Percentiles rank a stretch among this genome's conserved stretches.
phyloP scores from a whole-genome alignment of 2,888 invertebrate species.

The Pocota personata region DNA sequence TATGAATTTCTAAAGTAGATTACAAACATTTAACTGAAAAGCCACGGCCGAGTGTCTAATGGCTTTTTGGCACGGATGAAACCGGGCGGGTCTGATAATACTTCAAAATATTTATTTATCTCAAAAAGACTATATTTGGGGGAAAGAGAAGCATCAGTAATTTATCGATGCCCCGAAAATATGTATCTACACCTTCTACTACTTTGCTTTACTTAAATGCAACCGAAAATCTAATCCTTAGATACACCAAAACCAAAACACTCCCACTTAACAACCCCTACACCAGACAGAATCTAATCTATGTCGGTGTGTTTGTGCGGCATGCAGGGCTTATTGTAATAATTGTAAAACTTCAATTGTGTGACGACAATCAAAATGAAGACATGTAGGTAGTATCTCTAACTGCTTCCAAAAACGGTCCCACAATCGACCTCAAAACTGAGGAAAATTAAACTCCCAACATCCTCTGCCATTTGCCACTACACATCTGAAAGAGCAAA shows the following conservation, averaged over 20 bases:
- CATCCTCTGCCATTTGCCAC: background rate
- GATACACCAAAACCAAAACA: conserved; percentile 22
- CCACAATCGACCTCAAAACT: conserved; percentile 23
- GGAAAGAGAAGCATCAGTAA: background rate
- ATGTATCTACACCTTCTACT: background rate
- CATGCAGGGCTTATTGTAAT: conserved; percentile 9
- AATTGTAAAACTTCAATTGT: conserved; percentile 2
- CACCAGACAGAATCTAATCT: background rate
- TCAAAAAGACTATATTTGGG: too few species aligned
- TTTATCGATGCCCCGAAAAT: background rate
- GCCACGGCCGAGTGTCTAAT: too few species aligned
- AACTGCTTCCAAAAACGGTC: background rate
- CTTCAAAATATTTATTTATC: too few species aligned
- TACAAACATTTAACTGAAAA: too few species aligned
- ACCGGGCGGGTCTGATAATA: too few species aligned
- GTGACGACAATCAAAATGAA: conserved; percentile 6
- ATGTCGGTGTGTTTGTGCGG: background rate
- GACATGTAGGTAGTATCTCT: background rate
- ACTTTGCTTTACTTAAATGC: background rate
- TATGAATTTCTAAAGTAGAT: too few species aligned
- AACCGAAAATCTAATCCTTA: background rate
- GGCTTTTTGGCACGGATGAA: too few species aligned
- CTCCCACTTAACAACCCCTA: background rate
- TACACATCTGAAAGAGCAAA: conserved; percentile 31
- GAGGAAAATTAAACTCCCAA: background rate